Base-by-base conservation (phyloP, 2,888 invertebrate genomes). In the Caenorhabditis wallacei region DNA sequence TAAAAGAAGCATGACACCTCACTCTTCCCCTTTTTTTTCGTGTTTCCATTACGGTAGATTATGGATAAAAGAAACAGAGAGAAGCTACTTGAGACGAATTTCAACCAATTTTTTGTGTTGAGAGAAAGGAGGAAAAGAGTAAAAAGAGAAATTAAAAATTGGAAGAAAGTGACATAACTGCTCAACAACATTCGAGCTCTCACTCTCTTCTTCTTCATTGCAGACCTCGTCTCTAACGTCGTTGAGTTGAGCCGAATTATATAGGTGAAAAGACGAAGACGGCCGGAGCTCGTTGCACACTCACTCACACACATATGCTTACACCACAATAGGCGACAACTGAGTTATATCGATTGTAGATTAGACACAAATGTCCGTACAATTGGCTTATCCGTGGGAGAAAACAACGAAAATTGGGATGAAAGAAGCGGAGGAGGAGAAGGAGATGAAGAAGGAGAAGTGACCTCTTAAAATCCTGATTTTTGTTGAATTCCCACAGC, bases 241-340 rank as follows among this genome's bases (percentile, higher is more conserved):
- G 66, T 61, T 24, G 54, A 57, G 48, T 74, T 57, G 61, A 68
- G 68, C 76, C 76, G 76, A 69, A 76, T 76, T 76, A 76, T 76
- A 61, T 76, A 76, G 76, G 76, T 76, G 76, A 76, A 61, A 59
- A 76, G 64, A 64, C 64, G 64, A 76, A 76, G 76, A 69, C 75
- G 75, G 24, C 46, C 68, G 75, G 75, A 68, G 66, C 61, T 68
- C 75, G 51, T 64, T 56, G 75, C 66, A 59, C 59, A 59, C 74
- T 54, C 64, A 48, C 76, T 43, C 76, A 22, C 76, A 56, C 35
- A 72, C 35, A n/a, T n/a, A 59, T 64, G 46, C 66, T 64, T 64
- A 75, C 69, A 66, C 76, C 76, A 76, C 68, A 76, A 76, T 76
- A 70, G 78, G 78, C 57, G 66, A 79, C 51, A 71, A 71, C 66